A percentile compares a stretch with the other conserved stretches of the same genome.
Conservation (phyloP, 2,888 invertebrate genomes). For the Siphlonurus alternatus region DNA sequence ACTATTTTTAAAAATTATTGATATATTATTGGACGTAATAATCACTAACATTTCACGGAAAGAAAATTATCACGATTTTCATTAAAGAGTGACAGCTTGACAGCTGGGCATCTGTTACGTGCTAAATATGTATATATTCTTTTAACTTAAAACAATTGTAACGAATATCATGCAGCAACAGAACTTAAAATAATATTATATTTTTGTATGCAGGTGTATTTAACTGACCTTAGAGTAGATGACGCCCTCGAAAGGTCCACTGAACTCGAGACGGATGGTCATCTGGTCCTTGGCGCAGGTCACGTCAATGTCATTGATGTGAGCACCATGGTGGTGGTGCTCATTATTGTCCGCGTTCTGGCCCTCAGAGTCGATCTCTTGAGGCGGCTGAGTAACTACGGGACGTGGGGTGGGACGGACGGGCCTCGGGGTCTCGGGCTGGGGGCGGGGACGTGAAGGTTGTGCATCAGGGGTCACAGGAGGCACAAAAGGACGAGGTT, state of each 20-base stretch:
- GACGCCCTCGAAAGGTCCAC: conserved; percentile 55
- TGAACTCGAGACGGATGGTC: conserved; percentile 65
- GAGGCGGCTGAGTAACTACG: conserved; percentile 18
- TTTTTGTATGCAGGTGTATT: not conserved
- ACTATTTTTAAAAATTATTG: no score
- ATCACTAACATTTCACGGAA: no score
- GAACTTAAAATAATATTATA: not conserved
- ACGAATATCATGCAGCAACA: not conserved
- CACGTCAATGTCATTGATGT: conserved; percentile 57
- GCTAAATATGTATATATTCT: no score
- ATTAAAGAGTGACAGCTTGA: no score
- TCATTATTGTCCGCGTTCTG: conserved; percentile 26
- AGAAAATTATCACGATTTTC: no score
- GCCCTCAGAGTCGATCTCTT: conserved; percentile 15
- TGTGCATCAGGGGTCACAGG: conserved; percentile 10
- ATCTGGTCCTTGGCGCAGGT: conserved; percentile 67
- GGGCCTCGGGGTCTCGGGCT: conserved; percentile 21
- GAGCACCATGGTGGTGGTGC: conserved; percentile 43
- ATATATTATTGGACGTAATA: no score
- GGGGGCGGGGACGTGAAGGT: conserved; percentile 13
- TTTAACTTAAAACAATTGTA: no score
- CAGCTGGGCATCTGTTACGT: no score
- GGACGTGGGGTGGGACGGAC: conserved; percentile 18
- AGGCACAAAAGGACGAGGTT: conserved; percentile 51
- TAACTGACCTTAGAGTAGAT: conserved; percentile 51